Evolutionary conservation across 2,888 invertebrate genomes (phyloP).

Genomic region (Cheilosia vulpina): DNA sequence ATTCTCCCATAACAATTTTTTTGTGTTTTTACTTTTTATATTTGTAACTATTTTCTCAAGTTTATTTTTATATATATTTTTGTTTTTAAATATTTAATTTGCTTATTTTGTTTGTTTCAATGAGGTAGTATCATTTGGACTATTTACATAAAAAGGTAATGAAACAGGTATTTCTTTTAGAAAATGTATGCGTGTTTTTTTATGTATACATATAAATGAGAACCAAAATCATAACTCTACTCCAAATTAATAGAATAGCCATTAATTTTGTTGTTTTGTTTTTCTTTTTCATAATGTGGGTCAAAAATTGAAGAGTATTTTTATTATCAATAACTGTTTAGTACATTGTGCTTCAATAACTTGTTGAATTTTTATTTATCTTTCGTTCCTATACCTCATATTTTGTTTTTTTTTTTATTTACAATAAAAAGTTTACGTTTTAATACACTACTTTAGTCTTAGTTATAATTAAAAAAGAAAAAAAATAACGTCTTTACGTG

Average conservation of each 20-base stretch:
- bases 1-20: constrained; percentile 55
- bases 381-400: constrained; percentile 10
- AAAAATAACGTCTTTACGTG: constrained; percentile 18
- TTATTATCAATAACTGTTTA: constrained; percentile 21
- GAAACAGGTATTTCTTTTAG: constrained; percentile 66
- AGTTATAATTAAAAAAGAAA: constrained; percentile 12
- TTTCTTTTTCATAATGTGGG: constrained; percentile 17
- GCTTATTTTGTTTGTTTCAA: constrained; percentile 66
- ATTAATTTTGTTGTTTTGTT: neutral
- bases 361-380: constrained; percentile 20
- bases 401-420: constrained; percentile 25
- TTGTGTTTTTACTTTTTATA: constrained; percentile 26
- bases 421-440: constrained; percentile 28
- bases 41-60: constrained; percentile 39
- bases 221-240: neutral
- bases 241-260: constrained; percentile 11
- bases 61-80: constrained; percentile 40
- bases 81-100: constrained; percentile 44
- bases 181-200: constrained; percentile 10
- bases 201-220: neutral
- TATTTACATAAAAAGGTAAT: constrained; percentile 73
- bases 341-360: constrained; percentile 40
- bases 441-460: constrained; percentile 36
- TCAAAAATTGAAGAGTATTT: constrained; percentile 12
- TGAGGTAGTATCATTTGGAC: constrained; percentile 74